A percentile compares a stretch with the other conserved stretches of the same genome.
Evolutionary conservation across 2,797 vertebrate species (phyloP).

Genomic region (Pteropus rufus): DNA sequence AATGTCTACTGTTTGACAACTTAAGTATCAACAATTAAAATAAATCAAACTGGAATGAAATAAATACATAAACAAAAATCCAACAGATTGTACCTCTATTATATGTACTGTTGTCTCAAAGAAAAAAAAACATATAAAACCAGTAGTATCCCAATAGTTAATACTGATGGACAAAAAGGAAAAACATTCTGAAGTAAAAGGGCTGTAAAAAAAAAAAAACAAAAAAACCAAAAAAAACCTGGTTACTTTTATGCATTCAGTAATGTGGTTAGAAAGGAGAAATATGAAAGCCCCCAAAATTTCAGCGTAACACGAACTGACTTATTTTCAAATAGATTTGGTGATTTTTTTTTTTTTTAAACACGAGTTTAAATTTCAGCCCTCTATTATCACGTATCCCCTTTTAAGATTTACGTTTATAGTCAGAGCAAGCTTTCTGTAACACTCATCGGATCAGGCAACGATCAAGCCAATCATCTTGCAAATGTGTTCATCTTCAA

Average conservation of each 20-base stretch:
- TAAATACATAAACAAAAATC: slow-evolving; percentile 85
- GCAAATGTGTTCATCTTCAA: slow-evolving; percentile 84
- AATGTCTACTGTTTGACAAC: slow-evolving; percentile 83
- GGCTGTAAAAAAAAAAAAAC: slow-evolving; percentile 46
- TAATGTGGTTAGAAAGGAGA: slow-evolving; percentile 51
- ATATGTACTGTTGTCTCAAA: slow-evolving; percentile 81
- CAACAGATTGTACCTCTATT: slow-evolving; percentile 85
- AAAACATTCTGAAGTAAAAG: slow-evolving; percentile 76
- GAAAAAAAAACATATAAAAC: slow-evolving; percentile 80
- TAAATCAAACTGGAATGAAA: slow-evolving; percentile 87
- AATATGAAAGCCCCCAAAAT: slow-evolving; percentile 64
- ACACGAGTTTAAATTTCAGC: slow-evolving; percentile 59
- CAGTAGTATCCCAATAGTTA: slow-evolving; percentile 85
- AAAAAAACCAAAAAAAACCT: not conserved
- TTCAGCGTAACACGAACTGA: slow-evolving; percentile 74
- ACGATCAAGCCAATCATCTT: slow-evolving; percentile 83
- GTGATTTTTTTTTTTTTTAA: slow-evolving; percentile 70
- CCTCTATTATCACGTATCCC: slow-evolving; percentile 48
- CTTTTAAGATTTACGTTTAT: slow-evolving; percentile 39
- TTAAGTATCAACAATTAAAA: slow-evolving; percentile 84
- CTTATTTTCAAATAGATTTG: slow-evolving; percentile 71
- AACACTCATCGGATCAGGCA: slow-evolving; percentile 75
- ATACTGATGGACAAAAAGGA: slow-evolving; percentile 83
- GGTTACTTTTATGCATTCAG: slow-evolving; percentile 59
- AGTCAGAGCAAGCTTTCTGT: slow-evolving; percentile 66